Base-by-base conservation (phyloP, 2,797 vertebrate genomes). In the Microctenopoma stevenorrisi region DNA sequence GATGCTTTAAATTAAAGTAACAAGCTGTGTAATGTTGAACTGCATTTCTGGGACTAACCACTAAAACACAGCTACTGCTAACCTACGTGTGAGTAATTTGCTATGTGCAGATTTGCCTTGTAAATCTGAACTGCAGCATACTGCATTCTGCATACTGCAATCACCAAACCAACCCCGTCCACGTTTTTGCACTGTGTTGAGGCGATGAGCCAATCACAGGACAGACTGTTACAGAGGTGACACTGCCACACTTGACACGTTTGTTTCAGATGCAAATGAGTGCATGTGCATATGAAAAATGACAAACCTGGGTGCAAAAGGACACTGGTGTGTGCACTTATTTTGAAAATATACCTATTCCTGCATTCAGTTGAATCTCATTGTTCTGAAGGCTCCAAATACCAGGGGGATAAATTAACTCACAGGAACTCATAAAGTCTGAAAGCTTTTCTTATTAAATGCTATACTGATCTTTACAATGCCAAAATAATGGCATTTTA, bases 401-500 rank as follows among this genome's bases (percentile, higher is more conserved):
- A 47, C 48, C 59, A 58, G 10, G 12, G 62, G 54, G 37, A 64
- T 57, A 54, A 55, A 66, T 44, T 16, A 44, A 44, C 42, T 44
- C 15, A 44, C 42, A 44, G 22, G 1, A 76, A 56, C 33, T 60
- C 33, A 65, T 46, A 49, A 60, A 72, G 69, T 51, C 68, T 68
- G 42, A 78, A 72, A 76, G 61, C 1, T 5, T 42, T 33, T 35
- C 11, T 5, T 60, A 63, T 68, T 51, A 55, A 71, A 74, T 33
- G 12, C 33, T 30, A 26, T 18, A 28, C 56, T 53, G 48, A 76
- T 74, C 1, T 78, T 69, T 55, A 54, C 51, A 63, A 78, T 37
- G 61, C 18, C 48, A 70, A 52, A 65, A 75, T 64, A 62, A 77
- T 37, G 54, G 25, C 6, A 42, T 67, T 81, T 64, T 68, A 76